Base-by-base conservation (phyloP, 2,113 vertebrate species). In the Athene cunicularia region DNA sequence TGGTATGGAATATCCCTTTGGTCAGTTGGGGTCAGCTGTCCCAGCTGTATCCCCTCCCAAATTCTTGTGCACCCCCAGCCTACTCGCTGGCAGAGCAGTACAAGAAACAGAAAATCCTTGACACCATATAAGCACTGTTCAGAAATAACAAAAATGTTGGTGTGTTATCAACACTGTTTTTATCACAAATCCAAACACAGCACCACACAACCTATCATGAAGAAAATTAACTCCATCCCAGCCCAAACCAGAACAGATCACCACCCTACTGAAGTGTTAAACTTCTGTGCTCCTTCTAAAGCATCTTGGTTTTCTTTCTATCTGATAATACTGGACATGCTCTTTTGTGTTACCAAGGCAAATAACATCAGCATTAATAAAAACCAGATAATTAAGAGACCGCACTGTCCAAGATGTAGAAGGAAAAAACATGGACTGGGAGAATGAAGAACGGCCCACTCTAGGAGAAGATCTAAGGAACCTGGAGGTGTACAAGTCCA, bases 141-240 rank as follows among this genome's bases (percentile, higher is more conserved):
- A 80, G 49, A 14, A 20, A 8, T 1, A 58, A 12, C 3, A 6
- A 18, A 43, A 73, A 19, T 3, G 5, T 2, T 7, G 28, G 9
- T 37, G 14, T 24, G 10, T 59, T 37, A 60, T 3, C 79, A 16
- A 37, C 6, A 9, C 19, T 39, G 21, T 59, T 60, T 56, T 30
- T 11, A 30, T 8, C 58, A 89, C 59, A 50, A 43, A 73, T 41
- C 37, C 39, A 68, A 68, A 33, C 17, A 33, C 5, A 52, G 70
- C 8, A 5, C 22, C 28, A 15, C 13, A 20, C 27, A 11, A 43
- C 18, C 18, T 18, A 33, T 22, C 33, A 33, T 4, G 37, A 66
- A 28, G 27, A 53, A 82, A 53, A 33, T 20, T 13, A 81, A 27
- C 37, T 53, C 30, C 17, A 10, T 24, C 8, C 14, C 43, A 64